A percentile compares a stretch with the other conserved stretches of the same genome.
Conservation (phyloP, 2,888 invertebrate species). For the Maniola hyperantus region DNA sequence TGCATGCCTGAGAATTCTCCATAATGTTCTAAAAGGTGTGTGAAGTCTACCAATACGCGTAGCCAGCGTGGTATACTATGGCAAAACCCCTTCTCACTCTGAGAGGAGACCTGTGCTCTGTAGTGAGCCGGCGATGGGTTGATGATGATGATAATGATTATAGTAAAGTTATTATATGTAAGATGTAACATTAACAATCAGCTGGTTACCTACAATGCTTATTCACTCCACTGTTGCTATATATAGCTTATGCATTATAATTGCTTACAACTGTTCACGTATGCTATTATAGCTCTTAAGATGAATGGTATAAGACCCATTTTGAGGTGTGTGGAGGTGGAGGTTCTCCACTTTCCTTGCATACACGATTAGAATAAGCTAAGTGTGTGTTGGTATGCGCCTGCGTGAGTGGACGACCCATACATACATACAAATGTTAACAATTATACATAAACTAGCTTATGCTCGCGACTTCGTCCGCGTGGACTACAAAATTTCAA, state of each 20-base stretch:
- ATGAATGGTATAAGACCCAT: neutral
- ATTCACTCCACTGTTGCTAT: constrained; percentile 33
- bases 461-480: too few species aligned
- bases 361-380: constrained; percentile 40
- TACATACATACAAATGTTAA: constrained; percentile 37
- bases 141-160: too few species aligned
- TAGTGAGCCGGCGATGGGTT: too few species aligned
- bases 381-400: constrained; percentile 40
- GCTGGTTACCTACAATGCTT: constrained; percentile 35
- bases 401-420: constrained; percentile 26
- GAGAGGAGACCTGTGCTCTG: too few species aligned
- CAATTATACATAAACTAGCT: constrained; percentile 37
- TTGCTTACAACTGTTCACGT: neutral
- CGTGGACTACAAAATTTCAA: too few species aligned
- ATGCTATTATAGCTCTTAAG: neutral
- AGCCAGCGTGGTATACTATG: too few species aligned
- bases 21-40: too few species aligned
- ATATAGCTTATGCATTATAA: constrained; percentile 26
- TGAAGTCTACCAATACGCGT: too few species aligned
- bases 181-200: constrained; percentile 35
- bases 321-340: constrained; percentile 8
- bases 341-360: constrained; percentile 45
- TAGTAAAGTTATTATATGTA: constrained; percentile 23
- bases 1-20: too few species aligned
- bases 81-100: too few species aligned